Percentiles rank a stretch among this genome's conserved stretches.
Conservation (phyloP, 1,140 invertebrate genomes). For the Calliopsis andreniformis region DNA sequence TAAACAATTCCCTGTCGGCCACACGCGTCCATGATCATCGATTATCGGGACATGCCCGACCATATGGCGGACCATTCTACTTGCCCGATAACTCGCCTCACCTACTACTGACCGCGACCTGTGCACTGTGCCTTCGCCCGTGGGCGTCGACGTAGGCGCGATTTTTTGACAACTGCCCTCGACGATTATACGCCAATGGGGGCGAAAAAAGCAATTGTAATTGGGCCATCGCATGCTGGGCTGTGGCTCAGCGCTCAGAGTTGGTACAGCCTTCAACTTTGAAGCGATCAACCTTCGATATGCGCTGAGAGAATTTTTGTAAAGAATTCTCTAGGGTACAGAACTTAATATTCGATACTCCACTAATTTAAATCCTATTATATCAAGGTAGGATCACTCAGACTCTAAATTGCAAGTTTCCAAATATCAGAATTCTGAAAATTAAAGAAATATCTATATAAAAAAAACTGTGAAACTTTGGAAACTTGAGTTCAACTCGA, state of each 20-base stretch:
- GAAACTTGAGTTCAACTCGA: too few species aligned
- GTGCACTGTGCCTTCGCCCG: neutral
- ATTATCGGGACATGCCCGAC: conserved; percentile 60
- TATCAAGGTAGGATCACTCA: too few species aligned
- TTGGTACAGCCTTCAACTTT: neutral
- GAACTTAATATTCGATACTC: too few species aligned
- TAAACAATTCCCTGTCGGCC: conserved; percentile 30
- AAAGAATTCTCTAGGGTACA: too few species aligned
- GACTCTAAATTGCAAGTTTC: too few species aligned
- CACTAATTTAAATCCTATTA: too few species aligned
- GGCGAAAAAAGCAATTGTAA: neutral
- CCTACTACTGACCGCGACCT: conserved; percentile 65
- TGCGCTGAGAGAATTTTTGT: too few species aligned
- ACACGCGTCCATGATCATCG: conserved; percentile 48
- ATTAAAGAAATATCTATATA: too few species aligned
- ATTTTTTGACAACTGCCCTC: neutral
- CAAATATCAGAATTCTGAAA: too few species aligned
- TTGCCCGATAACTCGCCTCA: conserved; percentile 70
- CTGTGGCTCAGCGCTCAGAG: too few species aligned
- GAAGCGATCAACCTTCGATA: too few species aligned
- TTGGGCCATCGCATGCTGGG: neutral
- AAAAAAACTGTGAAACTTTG: too few species aligned
- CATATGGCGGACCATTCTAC: conserved; percentile 70
- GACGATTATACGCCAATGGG: conserved; percentile 18
- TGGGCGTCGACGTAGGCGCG: conserved; percentile 20